Evolutionary conservation across 2,113 vertebrate genomes (phyloP).

Genomic region (Clinocottus analis): DNA sequence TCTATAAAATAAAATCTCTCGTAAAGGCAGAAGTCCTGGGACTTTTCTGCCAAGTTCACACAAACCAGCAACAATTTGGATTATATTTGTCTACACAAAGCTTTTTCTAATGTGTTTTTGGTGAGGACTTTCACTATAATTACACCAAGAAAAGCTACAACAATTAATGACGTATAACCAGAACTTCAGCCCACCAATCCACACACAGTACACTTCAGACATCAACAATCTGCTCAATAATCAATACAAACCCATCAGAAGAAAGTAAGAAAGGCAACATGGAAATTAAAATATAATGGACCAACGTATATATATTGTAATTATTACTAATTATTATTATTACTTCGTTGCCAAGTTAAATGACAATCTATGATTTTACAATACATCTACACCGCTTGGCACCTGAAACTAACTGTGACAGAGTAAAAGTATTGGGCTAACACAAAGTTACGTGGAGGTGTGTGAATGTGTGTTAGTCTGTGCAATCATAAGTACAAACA

Average conservation of each 20-base stretch:
- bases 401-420: slow-evolving; percentile 6
- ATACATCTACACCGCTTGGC: not conserved
- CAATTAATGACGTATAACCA: not conserved
- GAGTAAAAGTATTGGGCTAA: slow-evolving; percentile 18
- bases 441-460: slow-evolving; percentile 7
- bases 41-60: not conserved
- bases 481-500: slow-evolving; percentile 51
- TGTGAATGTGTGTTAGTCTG: slow-evolving; percentile 21
- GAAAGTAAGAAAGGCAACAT: no score
- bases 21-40: not conserved
- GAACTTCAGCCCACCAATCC: not conserved
- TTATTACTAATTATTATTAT: not conserved
- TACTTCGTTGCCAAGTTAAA: not conserved
- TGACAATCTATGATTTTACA: not conserved
- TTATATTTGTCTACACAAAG: no score
- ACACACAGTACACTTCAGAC: not conserved
- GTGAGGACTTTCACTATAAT: not conserved
- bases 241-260: not conserved
- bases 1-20: not conserved
- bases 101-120: not conserved
- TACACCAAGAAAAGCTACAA: not conserved
- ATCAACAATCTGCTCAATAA: not conserved
- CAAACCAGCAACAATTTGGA: not conserved
- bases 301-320: no score
- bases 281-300: not conserved